Evolutionary conservation across 2,113 vertebrate species (phyloP), one percentile per base, ranked within the genome.

Genomic region (Phalacrocorax carbo): DNA sequence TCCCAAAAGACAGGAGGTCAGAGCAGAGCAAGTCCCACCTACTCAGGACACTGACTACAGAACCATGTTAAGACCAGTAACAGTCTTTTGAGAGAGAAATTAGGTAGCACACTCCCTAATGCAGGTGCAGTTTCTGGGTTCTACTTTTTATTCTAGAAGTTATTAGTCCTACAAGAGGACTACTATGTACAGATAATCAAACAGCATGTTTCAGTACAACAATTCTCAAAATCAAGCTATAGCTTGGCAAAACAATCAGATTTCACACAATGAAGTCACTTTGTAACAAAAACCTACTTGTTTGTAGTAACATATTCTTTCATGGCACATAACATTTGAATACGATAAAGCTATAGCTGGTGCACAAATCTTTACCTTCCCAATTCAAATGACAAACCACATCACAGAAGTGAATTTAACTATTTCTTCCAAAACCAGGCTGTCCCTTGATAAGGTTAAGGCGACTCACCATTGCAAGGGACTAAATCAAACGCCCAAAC

Each of bases 101-200:
- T 2, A 25, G 22, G 26, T 8, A 75, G 20, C 58, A 40, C 14
- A 3, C 5, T 27, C 57, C 44, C 70, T 7, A 61, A 29, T 0
- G 23, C 0, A 75, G 2, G 1, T 17, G 29, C 11, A 1, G 3
- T 32, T 79, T 78, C 75, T 61, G 25, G 40, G n/a, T 84, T 46
- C 77, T 49, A 8, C 32, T 90, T 60, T 46, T 64, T 61, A 11
- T 64, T 32, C 55, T 4, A 14, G 17, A 48, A 81, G 40, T 48
- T 22, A 5, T 13, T 4, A 66, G n/a, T 60, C 71, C 64, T 46
- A 46, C 34, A 13, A 32, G 48, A 38, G 42, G n/a, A 27, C 29
- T 17, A 6, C 0, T 22, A 29, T 2, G 2, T 11, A 51, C 55
- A 82, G 29, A 40, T 17, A 70, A 68, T 9, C 36, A 80, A 54